Percentiles rank a stretch among this genome's conserved stretches.
Conservation (phyloP, 2,113 vertebrate genomes). For the Calonectris borealis region DNA sequence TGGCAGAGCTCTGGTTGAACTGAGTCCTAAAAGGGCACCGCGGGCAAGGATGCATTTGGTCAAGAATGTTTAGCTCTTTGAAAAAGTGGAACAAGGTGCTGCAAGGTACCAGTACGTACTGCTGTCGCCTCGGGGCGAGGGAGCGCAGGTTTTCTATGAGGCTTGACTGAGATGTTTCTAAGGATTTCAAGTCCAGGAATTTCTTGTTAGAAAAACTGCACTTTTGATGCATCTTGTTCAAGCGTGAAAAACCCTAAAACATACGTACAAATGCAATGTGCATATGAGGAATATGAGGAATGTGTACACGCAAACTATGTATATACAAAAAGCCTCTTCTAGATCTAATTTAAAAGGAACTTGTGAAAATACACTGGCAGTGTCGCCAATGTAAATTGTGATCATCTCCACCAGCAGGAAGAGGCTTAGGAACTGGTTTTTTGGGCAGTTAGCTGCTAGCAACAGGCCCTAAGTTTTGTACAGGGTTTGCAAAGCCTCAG, state of each 20-base stretch:
- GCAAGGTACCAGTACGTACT: not conserved
- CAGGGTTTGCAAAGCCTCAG: not conserved
- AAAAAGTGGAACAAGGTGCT: not conserved
- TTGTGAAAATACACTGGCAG: not conserved
- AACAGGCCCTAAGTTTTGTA: not conserved
- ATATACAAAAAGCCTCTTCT: not conserved
- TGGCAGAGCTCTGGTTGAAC: not conserved
- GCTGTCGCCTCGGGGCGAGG: accelerated
- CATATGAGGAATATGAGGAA: not conserved
- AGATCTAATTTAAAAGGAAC: not conserved
- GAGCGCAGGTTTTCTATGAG: not conserved
- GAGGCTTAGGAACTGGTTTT: not conserved
- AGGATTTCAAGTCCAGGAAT: not conserved
- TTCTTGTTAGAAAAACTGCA: not conserved
- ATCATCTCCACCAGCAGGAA: not conserved
- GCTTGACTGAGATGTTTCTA: not conserved
- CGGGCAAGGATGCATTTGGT: not conserved
- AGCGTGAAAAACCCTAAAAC: not conserved
- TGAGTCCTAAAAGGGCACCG: not conserved
- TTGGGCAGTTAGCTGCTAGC: not conserved
- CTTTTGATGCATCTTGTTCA: not conserved
- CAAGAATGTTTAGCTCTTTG: not conserved
- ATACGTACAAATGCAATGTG: too few relatives aligned
- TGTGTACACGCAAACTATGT: not conserved
- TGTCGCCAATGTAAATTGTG: not conserved